These are phyloP conservation scores for Chalcis sispes DNA, from an alignment of 2,888 invertebrate species.

Conservation along the genomic window DNA sequence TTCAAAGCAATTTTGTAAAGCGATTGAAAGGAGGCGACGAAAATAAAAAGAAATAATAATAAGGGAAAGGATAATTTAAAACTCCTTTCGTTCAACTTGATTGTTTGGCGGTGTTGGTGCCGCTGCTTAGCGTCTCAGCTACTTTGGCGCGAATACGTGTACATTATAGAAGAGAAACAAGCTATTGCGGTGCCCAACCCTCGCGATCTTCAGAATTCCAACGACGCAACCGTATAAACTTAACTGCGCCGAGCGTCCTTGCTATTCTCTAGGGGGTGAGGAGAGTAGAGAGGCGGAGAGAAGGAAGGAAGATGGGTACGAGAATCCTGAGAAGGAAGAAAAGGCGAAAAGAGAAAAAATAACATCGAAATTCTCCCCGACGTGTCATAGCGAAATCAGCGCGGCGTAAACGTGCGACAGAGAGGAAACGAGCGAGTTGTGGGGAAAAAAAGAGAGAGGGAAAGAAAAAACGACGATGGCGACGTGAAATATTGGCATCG, in stretches of 20 bases:
- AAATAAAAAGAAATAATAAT: background rate
- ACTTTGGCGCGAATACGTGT: background rate
- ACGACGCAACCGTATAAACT: slow-evolving; percentile 33
- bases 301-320: too few relatives aligned
- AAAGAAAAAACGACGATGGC: too few relatives aligned
- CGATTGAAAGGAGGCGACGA: background rate
- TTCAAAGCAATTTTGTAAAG: too few relatives aligned
- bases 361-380: slow-evolving; percentile 30
- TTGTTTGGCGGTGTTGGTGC: background rate
- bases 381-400: slow-evolving; percentile 12
- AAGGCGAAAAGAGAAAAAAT: background rate
- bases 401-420: too few relatives aligned
- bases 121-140: background rate
- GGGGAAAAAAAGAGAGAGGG: too few relatives aligned
- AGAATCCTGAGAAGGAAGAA: too few relatives aligned
- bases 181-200: background rate
- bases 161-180: background rate
- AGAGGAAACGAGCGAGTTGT: too few relatives aligned
- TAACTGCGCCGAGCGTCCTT: background rate
- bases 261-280: background rate
- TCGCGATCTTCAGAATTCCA: slow-evolving; percentile 9
- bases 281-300: background rate
- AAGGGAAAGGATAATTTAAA: background rate
- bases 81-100: background rate
- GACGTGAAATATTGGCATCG: slow-evolving; percentile 41